Base-by-base conservation (phyloP, 2,888 invertebrate genomes). In the Agriopis aurantiaria region DNA sequence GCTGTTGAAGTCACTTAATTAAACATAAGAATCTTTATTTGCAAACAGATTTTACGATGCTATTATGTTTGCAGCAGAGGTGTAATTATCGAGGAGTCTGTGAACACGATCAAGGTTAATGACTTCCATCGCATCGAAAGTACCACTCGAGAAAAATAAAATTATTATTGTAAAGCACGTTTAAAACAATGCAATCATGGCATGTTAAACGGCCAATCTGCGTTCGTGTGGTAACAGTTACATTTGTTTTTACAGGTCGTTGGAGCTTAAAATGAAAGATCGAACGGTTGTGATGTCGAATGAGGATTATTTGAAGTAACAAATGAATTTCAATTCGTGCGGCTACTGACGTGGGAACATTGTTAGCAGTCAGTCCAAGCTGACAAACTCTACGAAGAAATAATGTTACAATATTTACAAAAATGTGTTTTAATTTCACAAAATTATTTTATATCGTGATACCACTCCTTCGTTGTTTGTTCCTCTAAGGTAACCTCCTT, bases 21-120 rank as follows among this genome's bases (percentile, higher is more conserved):
- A 88, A 89, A 88, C 81, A 79, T 78, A 84, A 80, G 82, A 83
- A 88, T 84, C 84, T 89, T 88, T 88, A 89, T 90, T 91, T 85
- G 81, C 80, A 79, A 81, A 84, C 80, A 78, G 76, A 84, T 85
- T 89, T 91, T 88, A 88, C 78, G 86, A 86, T 71, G 83, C 78
- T 86, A 83, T 87, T 85, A 77, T 74, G 75, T 82, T 82, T 77
- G 75, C 77, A 76, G 78, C 67, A 68, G 77, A 82, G 77, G 76
- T 74, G 81, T 82, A 78, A 84, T 84, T 83, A 84, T 81, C 80
- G 77, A 78, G 77, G 78, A 79, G 80, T 80, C 74, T 78, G 81
- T 79, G 82, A 82, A 88, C 80, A 85, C 78, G 82, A 88, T 84
- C 84, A 84, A 82, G 86, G 85, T 87, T 88, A 89, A 88, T 87